Conservation (phyloP, 2,888 invertebrate genomes). For the Cheilosia impressa region DNA sequence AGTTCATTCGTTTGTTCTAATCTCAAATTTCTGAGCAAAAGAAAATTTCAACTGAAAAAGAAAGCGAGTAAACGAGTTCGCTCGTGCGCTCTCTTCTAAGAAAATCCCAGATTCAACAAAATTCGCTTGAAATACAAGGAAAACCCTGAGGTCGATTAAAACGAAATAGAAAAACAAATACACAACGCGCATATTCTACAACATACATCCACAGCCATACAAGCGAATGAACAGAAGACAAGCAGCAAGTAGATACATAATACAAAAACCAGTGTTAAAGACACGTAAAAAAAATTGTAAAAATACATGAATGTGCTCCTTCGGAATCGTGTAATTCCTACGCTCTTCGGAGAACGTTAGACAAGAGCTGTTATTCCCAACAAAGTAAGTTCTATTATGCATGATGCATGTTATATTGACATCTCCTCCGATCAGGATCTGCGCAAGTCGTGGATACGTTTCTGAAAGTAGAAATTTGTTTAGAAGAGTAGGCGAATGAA, state of each 20-base stretch:
- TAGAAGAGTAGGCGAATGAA: conserved; percentile 11
- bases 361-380: conserved; percentile 76
- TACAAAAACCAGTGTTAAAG: conserved; percentile 22
- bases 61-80: conserved; percentile 5
- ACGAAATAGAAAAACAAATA: conserved; percentile 22
- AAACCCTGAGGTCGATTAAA: conserved; percentile 11
- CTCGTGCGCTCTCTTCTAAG: conserved; percentile 7
- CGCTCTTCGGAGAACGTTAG: conserved; percentile 77
- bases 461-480: conserved; percentile 67
- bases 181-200: too few relatives aligned
- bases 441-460: conserved; percentile 77
- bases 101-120: conserved; percentile 33
- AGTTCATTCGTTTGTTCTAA: conserved; percentile 18
- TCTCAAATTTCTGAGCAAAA: conserved; percentile 43
- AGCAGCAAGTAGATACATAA: conserved; percentile 1
- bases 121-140: conserved; percentile 23
- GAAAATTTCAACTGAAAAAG: conserved; percentile 42
- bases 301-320: conserved; percentile 58
- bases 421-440: conserved; percentile 79
- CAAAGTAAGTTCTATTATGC: conserved; percentile 77
- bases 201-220: conserved; percentile 1
- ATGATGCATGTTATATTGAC: conserved; percentile 81
- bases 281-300: conserved; percentile 6
- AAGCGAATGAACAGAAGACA: conserved; percentile 33
- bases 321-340: conserved; percentile 63